Evolutionary conservation across 2,113 vertebrate genomes (phyloP).

Genomic region (Nothocercus nigrocapillus): DNA sequence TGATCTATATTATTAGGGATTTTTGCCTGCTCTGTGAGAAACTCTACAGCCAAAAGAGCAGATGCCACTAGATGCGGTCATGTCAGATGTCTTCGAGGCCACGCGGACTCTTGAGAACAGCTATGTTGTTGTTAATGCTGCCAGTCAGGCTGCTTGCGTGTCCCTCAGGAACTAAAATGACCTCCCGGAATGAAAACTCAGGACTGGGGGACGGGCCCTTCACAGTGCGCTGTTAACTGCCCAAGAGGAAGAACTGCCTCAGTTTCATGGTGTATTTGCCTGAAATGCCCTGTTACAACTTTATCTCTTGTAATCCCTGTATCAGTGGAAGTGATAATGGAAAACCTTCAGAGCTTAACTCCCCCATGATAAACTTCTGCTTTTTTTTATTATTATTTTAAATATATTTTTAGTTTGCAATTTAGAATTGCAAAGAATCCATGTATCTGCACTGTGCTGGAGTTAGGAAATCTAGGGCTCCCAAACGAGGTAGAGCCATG

Average conservation of each 20-base stretch:
- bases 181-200: not conserved
- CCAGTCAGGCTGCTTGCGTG: not conserved
- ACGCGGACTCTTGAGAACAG: not conserved
- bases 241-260: not conserved
- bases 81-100: not conserved
- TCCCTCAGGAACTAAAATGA: not conserved
- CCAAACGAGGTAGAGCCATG: not conserved
- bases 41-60: not conserved
- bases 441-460: not conserved
- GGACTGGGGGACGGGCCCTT: not conserved
- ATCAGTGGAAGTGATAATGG: not conserved
- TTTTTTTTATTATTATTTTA: not conserved
- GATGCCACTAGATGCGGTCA: not conserved
- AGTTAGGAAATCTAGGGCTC: not conserved
- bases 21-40: not conserved
- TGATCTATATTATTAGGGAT: not conserved
- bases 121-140: not conserved
- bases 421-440: not conserved
- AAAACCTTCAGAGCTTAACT: conserved; percentile 9
- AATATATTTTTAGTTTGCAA: not conserved
- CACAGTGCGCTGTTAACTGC: not conserved
- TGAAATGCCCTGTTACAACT: not conserved
- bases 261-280: not conserved
- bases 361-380: not conserved
- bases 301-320: conserved; percentile 12